phyloP scores from a whole-genome alignment of 2,888 invertebrate genomes.

The Morpho achilles region DNA sequence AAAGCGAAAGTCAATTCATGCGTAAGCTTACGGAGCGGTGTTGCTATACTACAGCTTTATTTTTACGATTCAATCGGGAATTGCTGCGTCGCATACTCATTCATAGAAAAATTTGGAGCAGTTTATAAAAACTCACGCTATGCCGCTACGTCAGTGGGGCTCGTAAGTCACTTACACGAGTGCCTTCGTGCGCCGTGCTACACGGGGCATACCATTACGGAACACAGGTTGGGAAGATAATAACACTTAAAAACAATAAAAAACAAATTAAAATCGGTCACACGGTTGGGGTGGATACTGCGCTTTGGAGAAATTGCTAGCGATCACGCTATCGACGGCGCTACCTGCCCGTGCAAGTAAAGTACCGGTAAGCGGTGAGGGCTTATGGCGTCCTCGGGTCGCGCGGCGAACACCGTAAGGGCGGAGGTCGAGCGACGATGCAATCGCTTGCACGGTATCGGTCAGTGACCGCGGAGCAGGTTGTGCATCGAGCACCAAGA shows the following conservation, averaged over 20 bases:
- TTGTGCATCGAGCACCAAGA: constrained; percentile 43
- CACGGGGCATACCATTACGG: constrained; percentile 49
- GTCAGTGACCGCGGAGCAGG: constrained; percentile 63
- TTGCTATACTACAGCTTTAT: constrained; percentile 9
- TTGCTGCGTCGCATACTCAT: constrained; percentile 26
- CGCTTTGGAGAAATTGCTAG: constrained; percentile 56
- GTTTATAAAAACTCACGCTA: constrained; percentile 45
- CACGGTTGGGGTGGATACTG: constrained; percentile 46
- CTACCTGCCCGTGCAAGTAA: constrained; percentile 47
- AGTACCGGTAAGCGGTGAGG: constrained; percentile 22
- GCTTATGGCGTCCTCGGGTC: constrained; percentile 27
- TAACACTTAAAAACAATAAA: constrained; percentile 71
- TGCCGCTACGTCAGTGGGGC: constrained; percentile 31
- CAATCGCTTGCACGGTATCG: constrained; percentile 45
- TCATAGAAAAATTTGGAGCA: constrained; percentile 34
- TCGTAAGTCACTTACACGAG: constrained; percentile 41
- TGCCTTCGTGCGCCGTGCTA: constrained; percentile 33
- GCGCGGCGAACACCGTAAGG: constrained; percentile 39
- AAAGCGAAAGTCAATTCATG: constrained; percentile 12
- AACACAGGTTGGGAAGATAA: constrained; percentile 67
- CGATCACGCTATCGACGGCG: constrained; percentile 61
- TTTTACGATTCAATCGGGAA: constrained; percentile 15
- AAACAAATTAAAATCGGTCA: constrained; percentile 67
- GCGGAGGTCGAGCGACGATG: constrained; percentile 35
- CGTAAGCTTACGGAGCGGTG: constrained; percentile 12